Conservation (phyloP, 2,113 vertebrate genomes). For the Thymallus thymallus region DNA sequence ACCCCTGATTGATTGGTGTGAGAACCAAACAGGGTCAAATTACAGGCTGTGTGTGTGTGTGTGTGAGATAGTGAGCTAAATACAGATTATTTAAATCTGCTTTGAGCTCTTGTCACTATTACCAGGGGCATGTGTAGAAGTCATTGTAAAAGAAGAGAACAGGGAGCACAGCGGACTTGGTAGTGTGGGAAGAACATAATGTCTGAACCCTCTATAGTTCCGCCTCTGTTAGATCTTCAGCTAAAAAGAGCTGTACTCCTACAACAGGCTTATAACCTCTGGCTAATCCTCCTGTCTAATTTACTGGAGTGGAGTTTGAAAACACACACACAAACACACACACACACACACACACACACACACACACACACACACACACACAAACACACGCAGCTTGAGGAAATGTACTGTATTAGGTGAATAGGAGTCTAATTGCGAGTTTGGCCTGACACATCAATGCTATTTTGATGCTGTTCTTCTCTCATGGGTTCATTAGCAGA, state of each 20-base stretch:
- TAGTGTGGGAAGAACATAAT: slow-evolving; percentile 54
- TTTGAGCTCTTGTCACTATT: slow-evolving; percentile 24
- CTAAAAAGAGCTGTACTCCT: slow-evolving; percentile 64
- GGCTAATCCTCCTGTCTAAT: slow-evolving; percentile 64
- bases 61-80: not conserved
- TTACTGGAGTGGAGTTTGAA: slow-evolving; percentile 36
- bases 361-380: too few relatives aligned
- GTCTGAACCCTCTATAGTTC: slow-evolving; percentile 54
- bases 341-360: slow-evolving; percentile 13
- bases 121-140: slow-evolving; percentile 27
- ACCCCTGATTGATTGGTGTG: not conserved
- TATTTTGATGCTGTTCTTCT: not conserved
- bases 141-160: slow-evolving; percentile 47
- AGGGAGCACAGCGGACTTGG: slow-evolving; percentile 33
- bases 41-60: not conserved
- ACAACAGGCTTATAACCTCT: slow-evolving; percentile 65
- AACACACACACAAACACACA: too few relatives aligned
- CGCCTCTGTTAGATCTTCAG: slow-evolving; percentile 62
- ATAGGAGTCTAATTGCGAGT: not conserved
- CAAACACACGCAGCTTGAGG: not conserved
- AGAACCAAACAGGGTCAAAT: not conserved
- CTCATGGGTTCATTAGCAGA: not conserved
- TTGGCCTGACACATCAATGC: too few relatives aligned
- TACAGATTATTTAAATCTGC: not conserved
- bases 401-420: slow-evolving; percentile 7